Evolutionary conservation across 2,797 vertebrate species (phyloP), one percentile per base, ranked within the genome.

Genomic region (Intellagama lesueurii): DNA sequence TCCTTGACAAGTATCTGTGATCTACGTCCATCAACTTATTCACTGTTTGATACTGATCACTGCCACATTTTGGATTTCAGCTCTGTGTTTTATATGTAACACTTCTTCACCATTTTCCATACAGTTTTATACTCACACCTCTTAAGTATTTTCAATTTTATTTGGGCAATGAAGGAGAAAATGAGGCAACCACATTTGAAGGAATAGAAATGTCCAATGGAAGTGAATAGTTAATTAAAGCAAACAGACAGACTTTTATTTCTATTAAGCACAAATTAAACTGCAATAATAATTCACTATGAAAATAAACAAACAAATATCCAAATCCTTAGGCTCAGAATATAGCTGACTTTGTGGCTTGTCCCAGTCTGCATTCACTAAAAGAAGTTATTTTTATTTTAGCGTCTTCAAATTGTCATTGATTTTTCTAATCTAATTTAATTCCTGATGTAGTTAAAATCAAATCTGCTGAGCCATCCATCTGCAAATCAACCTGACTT

Each of bases 381-480:
- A 91, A 94, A 87, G 94, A 82, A 89, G 92, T 73, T 92, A 79
- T 93, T 94, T 92, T 94, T 5, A 89, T 91, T 94, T 94, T 91
- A 88, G 87, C 91, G 86, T 90, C 90, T 87, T 90, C 91, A 95
- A 95, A 85, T 81, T 92, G 76, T 73, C 83, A 94, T 94, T 95
- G 93, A 93, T 95, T 95, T 94, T 94, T 90, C 88, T 89, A 93
- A 94, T 83, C 35, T 95, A 89, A 94, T 96, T 96, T 94, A 87
- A 82, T 94, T 81, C 83, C 80, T 86, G 82, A 89, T 91, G 44
- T 91, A 93, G 93, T 94, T 95, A 94, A 93, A 88, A 92, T 89
- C 82, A 94, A 90, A 88, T 87, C 89, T 93, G 87, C 75, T 91
- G 91, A 93, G 88, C 90, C 85, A 92, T 91, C 87, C 60, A 83